phyloP scores from a whole-genome alignment of 2,888 invertebrate genomes.

The Himalopsyche kuldschensis region DNA sequence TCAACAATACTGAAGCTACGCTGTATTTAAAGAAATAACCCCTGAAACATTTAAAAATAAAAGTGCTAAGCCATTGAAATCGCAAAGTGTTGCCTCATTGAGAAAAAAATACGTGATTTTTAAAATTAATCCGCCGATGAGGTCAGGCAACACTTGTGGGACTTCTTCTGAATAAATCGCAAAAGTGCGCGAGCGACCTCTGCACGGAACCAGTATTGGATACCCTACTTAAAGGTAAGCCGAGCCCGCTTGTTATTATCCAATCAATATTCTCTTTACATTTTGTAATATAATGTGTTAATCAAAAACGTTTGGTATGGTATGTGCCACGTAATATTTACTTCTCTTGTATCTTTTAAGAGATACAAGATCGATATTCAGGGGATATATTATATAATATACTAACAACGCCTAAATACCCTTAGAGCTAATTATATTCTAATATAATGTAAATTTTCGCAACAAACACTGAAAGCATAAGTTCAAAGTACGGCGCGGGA shows the following conservation, averaged over 20 bases:
- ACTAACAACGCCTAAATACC: too few species aligned
- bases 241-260: not conserved
- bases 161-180: not conserved
- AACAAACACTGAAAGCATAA: too few species aligned
- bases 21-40: not conserved
- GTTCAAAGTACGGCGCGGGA: too few species aligned
- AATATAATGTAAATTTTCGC: too few species aligned
- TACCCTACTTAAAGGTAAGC: slow-evolving; percentile 1
- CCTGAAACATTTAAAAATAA: not conserved
- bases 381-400: too few species aligned
- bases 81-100: not conserved
- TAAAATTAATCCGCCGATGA: slow-evolving; percentile 5
- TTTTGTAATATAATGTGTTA: not conserved
- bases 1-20: not conserved
- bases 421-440: too few species aligned
- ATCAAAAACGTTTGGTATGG: not conserved
- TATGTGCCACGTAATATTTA: too few species aligned
- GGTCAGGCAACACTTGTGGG: slow-evolving; percentile 1
- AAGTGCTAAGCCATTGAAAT: not conserved
- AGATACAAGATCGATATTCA: too few species aligned
- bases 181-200: not conserved
- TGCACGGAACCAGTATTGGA: not conserved
- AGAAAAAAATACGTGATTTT: not conserved
- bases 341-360: too few species aligned
- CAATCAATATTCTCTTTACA: not conserved